Evolutionary conservation across 2,113 vertebrate species (phyloP).

Genomic region (Hucho hucho): DNA sequence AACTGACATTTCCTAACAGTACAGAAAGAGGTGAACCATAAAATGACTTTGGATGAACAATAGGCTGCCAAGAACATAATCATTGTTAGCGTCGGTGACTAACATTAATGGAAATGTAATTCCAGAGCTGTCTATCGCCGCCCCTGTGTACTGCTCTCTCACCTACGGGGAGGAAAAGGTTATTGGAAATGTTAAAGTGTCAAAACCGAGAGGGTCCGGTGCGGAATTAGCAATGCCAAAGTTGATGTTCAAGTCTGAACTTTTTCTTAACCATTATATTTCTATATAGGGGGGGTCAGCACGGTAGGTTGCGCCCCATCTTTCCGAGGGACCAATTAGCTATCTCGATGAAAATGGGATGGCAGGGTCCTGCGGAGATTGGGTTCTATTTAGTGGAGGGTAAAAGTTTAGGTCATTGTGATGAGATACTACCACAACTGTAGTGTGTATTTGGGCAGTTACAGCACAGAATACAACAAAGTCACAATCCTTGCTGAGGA

Average conservation of each 20-base stretch:
- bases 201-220: not conserved
- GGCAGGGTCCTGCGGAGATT: not conserved
- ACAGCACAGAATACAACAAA: not conserved
- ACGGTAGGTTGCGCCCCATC: not conserved
- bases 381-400: not conserved
- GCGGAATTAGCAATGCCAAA: not conserved
- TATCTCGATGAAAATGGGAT: slow-evolving; percentile 5
- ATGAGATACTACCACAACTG: too few species aligned
- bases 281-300: slow-evolving; percentile 2
- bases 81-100: not conserved
- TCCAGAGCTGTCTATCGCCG: not conserved
- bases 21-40: too few species aligned
- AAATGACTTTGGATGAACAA: too few species aligned
- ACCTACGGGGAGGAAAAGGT: slow-evolving; percentile 25
- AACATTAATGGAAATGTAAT: slow-evolving; percentile 4
- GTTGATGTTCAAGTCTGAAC: not conserved
- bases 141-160: not conserved
- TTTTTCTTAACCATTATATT: not conserved
- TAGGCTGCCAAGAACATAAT: too few species aligned
- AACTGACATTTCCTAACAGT: too few species aligned
- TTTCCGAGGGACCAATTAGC: slow-evolving; percentile 44
- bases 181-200: slow-evolving; percentile 5
- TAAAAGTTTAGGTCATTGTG: not conserved
- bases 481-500: not conserved
- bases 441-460: too few species aligned